Conservation (phyloP, 2,797 vertebrate genomes). For the Bufotes viridis region DNA sequence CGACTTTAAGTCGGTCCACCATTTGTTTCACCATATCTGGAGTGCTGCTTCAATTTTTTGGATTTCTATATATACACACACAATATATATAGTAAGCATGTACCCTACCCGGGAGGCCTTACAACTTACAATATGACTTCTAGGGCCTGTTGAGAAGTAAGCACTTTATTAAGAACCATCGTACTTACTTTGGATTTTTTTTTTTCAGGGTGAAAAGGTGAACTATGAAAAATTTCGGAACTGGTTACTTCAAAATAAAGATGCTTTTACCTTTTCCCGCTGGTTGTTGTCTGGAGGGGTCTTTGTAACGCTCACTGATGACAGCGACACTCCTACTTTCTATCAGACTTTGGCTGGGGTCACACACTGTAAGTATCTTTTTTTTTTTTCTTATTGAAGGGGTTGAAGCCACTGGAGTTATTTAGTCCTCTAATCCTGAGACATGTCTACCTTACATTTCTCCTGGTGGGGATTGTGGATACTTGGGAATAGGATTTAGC, state of each 20-base stretch:
- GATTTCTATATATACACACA: no score
- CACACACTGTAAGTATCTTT: constrained; percentile 90
- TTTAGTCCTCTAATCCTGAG: no score
- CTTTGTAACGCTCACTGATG: constrained; percentile 95
- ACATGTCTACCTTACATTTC: no score
- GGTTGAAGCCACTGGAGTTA: no score
- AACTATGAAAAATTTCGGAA: constrained; percentile 96
- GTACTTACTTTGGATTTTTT: constrained; percentile 40
- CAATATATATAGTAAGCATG: no score
- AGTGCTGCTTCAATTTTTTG: no score
- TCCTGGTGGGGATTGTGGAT: no score
- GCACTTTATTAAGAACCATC: not conserved
- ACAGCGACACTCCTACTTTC: constrained; percentile 98
- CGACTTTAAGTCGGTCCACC: no score
- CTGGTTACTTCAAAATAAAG: constrained; percentile 96
- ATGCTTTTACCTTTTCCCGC: constrained; percentile 95
- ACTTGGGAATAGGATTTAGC: no score
- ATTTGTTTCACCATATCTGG: no score
- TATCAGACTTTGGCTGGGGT: constrained; percentile 98
- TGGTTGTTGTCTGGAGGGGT: constrained; percentile 96
- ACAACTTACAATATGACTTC: not conserved
- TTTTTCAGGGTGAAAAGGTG: constrained; percentile 90
- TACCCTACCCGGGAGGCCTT: no score
- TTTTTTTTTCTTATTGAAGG: constrained; percentile 35
- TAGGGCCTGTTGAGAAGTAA: not conserved